Evolutionary conservation across 2,888 invertebrate species (phyloP), one percentile per base, ranked within the genome.

Genomic region (Diplazon laetatorius): DNA sequence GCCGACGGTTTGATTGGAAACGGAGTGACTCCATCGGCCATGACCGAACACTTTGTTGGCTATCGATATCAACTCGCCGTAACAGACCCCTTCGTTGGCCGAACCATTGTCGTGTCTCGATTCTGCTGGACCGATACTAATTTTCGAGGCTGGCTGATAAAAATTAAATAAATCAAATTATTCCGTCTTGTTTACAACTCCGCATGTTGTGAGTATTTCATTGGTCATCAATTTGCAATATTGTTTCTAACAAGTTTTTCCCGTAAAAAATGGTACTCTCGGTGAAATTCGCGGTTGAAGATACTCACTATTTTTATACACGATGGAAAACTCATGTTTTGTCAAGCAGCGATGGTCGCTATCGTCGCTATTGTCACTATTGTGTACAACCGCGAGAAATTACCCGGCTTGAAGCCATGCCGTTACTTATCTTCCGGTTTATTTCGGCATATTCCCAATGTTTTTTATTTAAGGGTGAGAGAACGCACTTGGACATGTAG

Each of bases 1-100:
- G 83, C 87, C 87, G 42, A 87, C 76, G 12, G 82, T 82, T 71
- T 87, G 87, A 73, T 71, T 85, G 10, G 85, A 84, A 37, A 87
- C 74, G 1, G 72, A 62, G 70, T 87, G 85, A 62, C 71, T 87
- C 87, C 87, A 87, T 25, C 82, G 82, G 37, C 77, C 77, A 55
- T 81, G 69, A 0, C 86, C 86, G 52, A 87, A 84, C 9, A 72
- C 59, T 39, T 76, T 73, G 75, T 86, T 86, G 3, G 86, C 86
- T 25, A 84, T 59, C 4, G 73, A 59, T 75, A 85, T 83, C 50
- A 87, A 82, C 30, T 85, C 70, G 50, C 80, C 76, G 16, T 82
- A 80, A 44, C 55, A 76, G 8, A 82, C 22, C 4, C 30, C 14
- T n/a, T 74, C 10, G 18, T 68, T 37, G 20, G 74, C 68, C 5